Percentiles rank a stretch among this genome's conserved stretches.
Conservation (phyloP, 2,888 invertebrate species). For the Tachina lurida region DNA sequence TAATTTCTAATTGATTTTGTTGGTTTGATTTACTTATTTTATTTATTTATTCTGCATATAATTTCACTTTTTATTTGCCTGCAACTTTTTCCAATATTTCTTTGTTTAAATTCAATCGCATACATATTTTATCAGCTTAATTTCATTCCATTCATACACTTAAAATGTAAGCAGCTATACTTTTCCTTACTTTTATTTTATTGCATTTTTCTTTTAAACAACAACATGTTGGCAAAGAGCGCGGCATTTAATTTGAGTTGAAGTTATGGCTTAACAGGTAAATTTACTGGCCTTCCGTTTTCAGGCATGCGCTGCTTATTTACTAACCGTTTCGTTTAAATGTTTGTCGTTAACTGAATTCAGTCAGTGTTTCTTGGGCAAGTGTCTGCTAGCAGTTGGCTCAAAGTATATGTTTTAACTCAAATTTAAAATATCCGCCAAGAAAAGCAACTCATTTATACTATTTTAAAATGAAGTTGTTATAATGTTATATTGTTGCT, state of each 20-base stretch:
- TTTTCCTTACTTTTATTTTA: slow-evolving; percentile 34
- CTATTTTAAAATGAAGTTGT: neutral
- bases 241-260: neutral
- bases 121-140: neutral
- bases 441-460: slow-evolving; percentile 7
- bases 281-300: neutral
- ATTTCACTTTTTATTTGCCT: slow-evolving; percentile 66
- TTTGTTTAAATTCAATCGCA: slow-evolving; percentile 24
- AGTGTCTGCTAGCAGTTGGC: neutral
- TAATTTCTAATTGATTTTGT: neutral
- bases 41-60: slow-evolving; percentile 53
- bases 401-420: slow-evolving; percentile 44
- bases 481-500: neutral
- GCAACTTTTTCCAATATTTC: slow-evolving; percentile 42
- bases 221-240: slow-evolving; percentile 28
- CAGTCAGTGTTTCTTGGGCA: neutral
- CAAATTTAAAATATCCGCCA: slow-evolving; percentile 42
- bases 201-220: slow-evolving; percentile 57
- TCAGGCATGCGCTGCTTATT: slow-evolving; percentile 48
- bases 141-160: slow-evolving; percentile 20
- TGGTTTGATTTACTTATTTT: neutral
- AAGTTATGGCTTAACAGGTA: neutral
- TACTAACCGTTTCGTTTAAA: slow-evolving; percentile 59
- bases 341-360: slow-evolving; percentile 66
- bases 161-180: slow-evolving; percentile 21